phyloP scores from a whole-genome alignment of 2,888 invertebrate species.

The Pterobdella sp. region DNA sequence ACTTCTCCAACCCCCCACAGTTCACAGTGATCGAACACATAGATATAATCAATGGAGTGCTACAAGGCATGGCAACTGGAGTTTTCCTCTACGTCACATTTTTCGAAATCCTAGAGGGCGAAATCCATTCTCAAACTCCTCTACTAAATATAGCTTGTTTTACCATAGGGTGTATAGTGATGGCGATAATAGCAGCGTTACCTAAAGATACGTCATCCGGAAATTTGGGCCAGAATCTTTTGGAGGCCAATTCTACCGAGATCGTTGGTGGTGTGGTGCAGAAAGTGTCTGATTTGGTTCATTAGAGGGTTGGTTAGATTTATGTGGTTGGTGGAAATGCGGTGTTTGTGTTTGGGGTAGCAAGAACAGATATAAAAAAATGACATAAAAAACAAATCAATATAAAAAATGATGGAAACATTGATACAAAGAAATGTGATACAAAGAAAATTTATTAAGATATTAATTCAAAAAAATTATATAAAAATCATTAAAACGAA shows the following conservation, averaged over 20 bases:
- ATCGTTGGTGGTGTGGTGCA: background rate
- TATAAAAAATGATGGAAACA: too few species aligned
- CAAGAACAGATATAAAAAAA: too few species aligned
- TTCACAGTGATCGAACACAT: background rate
- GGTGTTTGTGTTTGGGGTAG: background rate
- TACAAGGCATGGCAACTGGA: constrained; percentile 80
- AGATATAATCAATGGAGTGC: constrained; percentile 49
- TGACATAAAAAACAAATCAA: too few species aligned
- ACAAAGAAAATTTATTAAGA: too few species aligned
- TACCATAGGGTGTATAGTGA: background rate
- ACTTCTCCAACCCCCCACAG: background rate
- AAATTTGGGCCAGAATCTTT: background rate
- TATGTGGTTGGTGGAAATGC: background rate
- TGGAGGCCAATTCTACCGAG: background rate
- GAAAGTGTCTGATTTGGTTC: background rate
- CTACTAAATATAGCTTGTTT: constrained; percentile 5
- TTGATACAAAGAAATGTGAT: too few species aligned
- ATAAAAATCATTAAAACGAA: too few species aligned
- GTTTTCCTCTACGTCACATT: constrained; percentile 88
- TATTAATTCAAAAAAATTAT: too few species aligned
- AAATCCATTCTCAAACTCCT: constrained; percentile 14
- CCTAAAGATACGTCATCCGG: constrained; percentile 10
- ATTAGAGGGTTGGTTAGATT: background rate
- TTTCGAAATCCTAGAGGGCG: constrained; percentile 71
- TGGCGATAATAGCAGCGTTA: constrained; percentile 18